Conservation (phyloP, 2,113 vertebrate genomes). For the Lampris megalopsis region DNA sequence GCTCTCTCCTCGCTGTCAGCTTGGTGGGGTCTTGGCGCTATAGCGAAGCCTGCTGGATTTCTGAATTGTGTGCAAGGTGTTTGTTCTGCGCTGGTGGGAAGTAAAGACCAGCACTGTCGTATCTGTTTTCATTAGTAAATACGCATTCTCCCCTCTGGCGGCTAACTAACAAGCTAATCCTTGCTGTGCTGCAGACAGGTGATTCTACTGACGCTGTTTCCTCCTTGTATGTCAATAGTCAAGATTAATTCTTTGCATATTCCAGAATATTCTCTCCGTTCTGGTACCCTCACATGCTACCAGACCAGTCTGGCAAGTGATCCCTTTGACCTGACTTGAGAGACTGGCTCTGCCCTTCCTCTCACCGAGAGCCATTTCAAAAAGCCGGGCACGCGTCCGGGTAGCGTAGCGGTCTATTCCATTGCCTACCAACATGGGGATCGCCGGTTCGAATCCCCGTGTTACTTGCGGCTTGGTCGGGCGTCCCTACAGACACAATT, state of each 20-base stretch:
- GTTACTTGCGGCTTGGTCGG: too few relatives aligned
- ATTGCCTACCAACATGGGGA: too few relatives aligned
- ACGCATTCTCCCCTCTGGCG: background rate
- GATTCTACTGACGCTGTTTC: background rate
- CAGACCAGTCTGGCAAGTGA: too few relatives aligned
- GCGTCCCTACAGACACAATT: too few relatives aligned
- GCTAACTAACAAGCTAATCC: slow-evolving; percentile 29
- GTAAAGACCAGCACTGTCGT: background rate
- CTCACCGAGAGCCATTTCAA: too few relatives aligned
- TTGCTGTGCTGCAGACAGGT: background rate
- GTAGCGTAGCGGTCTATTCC: too few relatives aligned
- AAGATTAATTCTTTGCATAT: background rate
- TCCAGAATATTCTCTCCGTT: background rate
- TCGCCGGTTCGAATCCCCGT: too few relatives aligned
- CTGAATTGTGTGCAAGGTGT: slow-evolving; percentile 1
- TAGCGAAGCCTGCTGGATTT: slow-evolving; percentile 4
- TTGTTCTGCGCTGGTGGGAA: slow-evolving; percentile 11
- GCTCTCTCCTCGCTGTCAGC: slow-evolving; percentile 39
- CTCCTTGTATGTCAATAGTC: background rate
- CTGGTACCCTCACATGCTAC: too few relatives aligned
- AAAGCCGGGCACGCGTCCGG: too few relatives aligned
- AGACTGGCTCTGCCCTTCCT: too few relatives aligned
- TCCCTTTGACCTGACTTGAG: too few relatives aligned
- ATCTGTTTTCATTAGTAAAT: background rate
- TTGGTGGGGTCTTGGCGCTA: slow-evolving; percentile 1